Conservation (phyloP, 2,113 vertebrate species). For the Bolborhynchus lineola region DNA sequence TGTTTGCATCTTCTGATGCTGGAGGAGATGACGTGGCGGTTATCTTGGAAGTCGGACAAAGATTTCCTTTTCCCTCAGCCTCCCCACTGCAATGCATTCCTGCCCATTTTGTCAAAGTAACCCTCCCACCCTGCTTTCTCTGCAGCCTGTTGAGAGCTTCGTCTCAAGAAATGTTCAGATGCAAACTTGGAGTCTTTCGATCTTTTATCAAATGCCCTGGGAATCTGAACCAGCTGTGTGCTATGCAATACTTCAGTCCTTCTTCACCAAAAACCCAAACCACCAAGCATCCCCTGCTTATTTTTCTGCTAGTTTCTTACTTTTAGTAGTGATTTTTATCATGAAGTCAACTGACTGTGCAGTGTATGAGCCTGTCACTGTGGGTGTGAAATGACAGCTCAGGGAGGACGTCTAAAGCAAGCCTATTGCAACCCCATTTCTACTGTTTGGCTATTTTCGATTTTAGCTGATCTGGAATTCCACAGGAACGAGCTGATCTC, state of each 20-base stretch:
- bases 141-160: neutral
- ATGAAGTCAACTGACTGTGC: neutral
- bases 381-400: conserved; percentile 48
- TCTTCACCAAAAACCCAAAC: neutral
- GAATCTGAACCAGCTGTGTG: neutral
- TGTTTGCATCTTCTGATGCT: neutral
- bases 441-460: neutral
- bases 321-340: neutral
- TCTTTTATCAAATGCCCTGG: neutral
- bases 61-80: neutral
- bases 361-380: neutral
- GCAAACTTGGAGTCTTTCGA: neutral
- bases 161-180: neutral
- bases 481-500: neutral
- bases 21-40: conserved; percentile 27
- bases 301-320: neutral
- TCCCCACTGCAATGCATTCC: neutral
- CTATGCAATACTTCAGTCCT: neutral
- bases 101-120: neutral
- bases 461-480: neutral
- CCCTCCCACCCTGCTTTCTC: neutral
- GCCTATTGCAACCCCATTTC: neutral
- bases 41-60: conserved; percentile 39
- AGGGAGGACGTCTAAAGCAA: neutral
- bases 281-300: neutral